These are phyloP conservation scores for Eulithis prunata DNA, from an alignment of 2,888 invertebrate species.

Conservation along the genomic window DNA sequence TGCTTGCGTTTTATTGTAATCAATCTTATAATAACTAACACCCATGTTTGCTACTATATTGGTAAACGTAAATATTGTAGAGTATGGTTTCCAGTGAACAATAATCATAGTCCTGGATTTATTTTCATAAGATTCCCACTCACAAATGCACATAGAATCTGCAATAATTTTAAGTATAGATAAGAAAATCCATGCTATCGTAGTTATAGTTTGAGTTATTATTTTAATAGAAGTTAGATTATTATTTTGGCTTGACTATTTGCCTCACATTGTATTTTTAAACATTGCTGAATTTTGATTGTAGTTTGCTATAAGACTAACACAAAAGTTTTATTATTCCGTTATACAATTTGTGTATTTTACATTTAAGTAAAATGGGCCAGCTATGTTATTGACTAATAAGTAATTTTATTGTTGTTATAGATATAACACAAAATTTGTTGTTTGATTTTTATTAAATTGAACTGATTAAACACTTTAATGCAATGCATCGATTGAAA, in stretches of 20 bases:
- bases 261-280: neutral
- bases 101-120: slow-evolving; percentile 15
- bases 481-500: slow-evolving; percentile 83
- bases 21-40: slow-evolving; percentile 25
- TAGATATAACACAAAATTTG: slow-evolving; percentile 68
- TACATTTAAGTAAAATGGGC: slow-evolving; percentile 63
- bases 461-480: slow-evolving; percentile 77
- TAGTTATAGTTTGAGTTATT: slow-evolving; percentile 10
- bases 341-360: slow-evolving; percentile 44
- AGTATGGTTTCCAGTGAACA: slow-evolving; percentile 22
- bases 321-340: slow-evolving; percentile 10
- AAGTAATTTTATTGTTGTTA: slow-evolving; percentile 59
- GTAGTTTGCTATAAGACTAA: slow-evolving; percentile 20
- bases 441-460: slow-evolving; percentile 83
- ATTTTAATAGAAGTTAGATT: slow-evolving; percentile 8
- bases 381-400: slow-evolving; percentile 67
- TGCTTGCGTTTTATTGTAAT: slow-evolving; percentile 34
- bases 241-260: slow-evolving; percentile 3
- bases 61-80: slow-evolving; percentile 5
- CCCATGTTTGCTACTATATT: slow-evolving; percentile 13
- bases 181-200: slow-evolving; percentile 9
- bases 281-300: neutral
- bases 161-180: slow-evolving; percentile 22
- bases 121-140: slow-evolving; percentile 1
- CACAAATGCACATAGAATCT: slow-evolving; percentile 24